Base-by-base conservation (phyloP, 2,888 invertebrate genomes). In the Ellobium chinense region DNA sequence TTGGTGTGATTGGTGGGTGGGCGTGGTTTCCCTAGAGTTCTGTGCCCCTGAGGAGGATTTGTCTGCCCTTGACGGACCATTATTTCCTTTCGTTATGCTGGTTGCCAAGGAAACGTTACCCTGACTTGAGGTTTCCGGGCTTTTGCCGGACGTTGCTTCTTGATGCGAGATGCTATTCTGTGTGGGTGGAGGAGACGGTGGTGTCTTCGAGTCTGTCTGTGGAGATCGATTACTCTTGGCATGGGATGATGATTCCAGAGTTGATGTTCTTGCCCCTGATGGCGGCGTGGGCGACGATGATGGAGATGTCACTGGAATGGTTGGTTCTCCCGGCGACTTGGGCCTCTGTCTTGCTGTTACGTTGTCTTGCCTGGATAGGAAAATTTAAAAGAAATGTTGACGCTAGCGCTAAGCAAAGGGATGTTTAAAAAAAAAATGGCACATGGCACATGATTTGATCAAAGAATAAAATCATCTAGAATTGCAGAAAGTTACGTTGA, bases 291-390 rank as follows among this genome's bases (percentile, higher is more conserved):
- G 27, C 3, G 60, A 31, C 7, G 58, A 27, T 1, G 58, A 31
- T n/a, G 56, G 9, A 34, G 34, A 34, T 3, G 56, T 5, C 56
- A 21, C 18, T 58, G 72, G 72, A 9, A 36, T 27, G 18, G 46
- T 56, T 36, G 36, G 4, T n/a, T 36, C 72, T 37, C 21, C 58
- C 36, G 72, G 1, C 1, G 58, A 27, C 18, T 27, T 34, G 18
- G 27, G 3, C 58, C 72, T 58, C 3, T n/a, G 58, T 37, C 36
- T 72, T n/a, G 72, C 2, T 14, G 36, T 1, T 24, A 27, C 34
- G 36, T 27, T 72, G 9, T 72, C 72, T 1, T 56, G 7, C 58
- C 72, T 72, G 72, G 7, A 72, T 36, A 7, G 18, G n/a, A n/a
- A 18, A n/a, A 58, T 5, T 58, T 58, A 58, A 9, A 58, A 58